Conservation (phyloP, 2,888 invertebrate species). For the Choreutis nemorana region DNA sequence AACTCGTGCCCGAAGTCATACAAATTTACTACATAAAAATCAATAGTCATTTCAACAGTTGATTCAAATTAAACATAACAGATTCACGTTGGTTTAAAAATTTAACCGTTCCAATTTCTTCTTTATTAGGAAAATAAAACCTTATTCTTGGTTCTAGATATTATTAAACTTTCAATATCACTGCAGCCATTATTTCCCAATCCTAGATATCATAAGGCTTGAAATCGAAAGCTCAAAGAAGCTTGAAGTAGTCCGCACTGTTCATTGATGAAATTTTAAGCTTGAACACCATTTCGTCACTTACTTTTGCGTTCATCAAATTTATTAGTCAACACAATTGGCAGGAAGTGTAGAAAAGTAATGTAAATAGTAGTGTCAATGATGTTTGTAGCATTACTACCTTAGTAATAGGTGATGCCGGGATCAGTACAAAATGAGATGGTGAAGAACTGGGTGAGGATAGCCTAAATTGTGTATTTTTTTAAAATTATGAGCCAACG, state of each 20-base stretch:
- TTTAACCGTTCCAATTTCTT: no score
- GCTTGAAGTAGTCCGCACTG: slow-evolving; percentile 29
- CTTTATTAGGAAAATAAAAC: no score
- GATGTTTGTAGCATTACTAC: slow-evolving; percentile 39
- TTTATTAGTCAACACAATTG: slow-evolving; percentile 27
- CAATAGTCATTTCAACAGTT: slow-evolving; percentile 5
- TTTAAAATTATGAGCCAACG: slow-evolving; percentile 46
- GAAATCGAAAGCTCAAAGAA: slow-evolving; percentile 7
- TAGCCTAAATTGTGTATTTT: slow-evolving; percentile 53
- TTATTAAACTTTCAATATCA: neutral
- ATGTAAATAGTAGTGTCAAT: slow-evolving; percentile 50
- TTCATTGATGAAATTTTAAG: slow-evolving; percentile 64
- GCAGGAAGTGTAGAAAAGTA: slow-evolving; percentile 54
- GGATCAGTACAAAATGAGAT: slow-evolving; percentile 33
- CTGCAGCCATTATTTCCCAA: no score
- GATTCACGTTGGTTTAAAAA: slow-evolving; percentile 16
- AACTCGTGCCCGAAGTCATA: no score
- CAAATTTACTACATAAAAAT: slow-evolving; percentile 9
- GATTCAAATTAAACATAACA: slow-evolving; percentile 7
- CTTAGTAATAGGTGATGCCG: slow-evolving; percentile 41
- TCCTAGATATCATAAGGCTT: neutral
- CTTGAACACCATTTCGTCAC: slow-evolving; percentile 36
- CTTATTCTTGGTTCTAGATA: neutral
- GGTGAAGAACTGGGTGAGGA: slow-evolving; percentile 22
- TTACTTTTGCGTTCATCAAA: slow-evolving; percentile 20